Conservation (phyloP, 2,888 invertebrate species). For the Lycophotia porphyrea region DNA sequence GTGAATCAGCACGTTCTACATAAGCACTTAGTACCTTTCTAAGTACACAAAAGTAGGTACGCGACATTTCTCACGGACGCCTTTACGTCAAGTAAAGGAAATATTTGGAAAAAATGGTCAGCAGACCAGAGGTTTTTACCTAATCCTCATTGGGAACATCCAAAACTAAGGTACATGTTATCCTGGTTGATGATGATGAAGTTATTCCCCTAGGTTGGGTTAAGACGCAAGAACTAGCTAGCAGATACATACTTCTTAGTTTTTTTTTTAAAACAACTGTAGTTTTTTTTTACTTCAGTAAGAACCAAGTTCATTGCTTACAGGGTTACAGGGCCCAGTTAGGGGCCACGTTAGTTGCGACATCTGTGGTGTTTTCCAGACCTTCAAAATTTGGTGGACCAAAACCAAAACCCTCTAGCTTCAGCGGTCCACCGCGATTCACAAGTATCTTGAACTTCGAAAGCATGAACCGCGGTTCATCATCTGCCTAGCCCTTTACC, state of each 20-base stretch:
- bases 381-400: too few relatives aligned
- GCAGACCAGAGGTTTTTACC: background rate
- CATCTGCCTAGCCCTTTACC: background rate
- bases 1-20: slow-evolving; percentile 13
- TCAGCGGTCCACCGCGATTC: too few relatives aligned
- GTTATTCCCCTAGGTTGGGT: background rate
- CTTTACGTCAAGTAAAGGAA: background rate
- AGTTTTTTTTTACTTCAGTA: background rate
- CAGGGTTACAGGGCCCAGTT: too few relatives aligned
- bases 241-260: background rate
- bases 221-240: background rate
- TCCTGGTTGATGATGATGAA: background rate
- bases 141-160: background rate
- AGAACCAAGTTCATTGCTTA: too few relatives aligned
- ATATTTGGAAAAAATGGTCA: background rate
- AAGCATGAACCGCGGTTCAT: background rate
- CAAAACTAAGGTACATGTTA: background rate
- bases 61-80: slow-evolving; percentile 21
- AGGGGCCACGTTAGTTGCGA: too few relatives aligned
- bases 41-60: background rate
- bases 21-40: background rate
- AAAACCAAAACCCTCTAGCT: too few relatives aligned
- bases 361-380: too few relatives aligned
- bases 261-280: background rate
- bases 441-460: background rate